phyloP scores from a whole-genome alignment of 1,140 invertebrate genomes.

The Rhynchophorus ferrugineus region DNA sequence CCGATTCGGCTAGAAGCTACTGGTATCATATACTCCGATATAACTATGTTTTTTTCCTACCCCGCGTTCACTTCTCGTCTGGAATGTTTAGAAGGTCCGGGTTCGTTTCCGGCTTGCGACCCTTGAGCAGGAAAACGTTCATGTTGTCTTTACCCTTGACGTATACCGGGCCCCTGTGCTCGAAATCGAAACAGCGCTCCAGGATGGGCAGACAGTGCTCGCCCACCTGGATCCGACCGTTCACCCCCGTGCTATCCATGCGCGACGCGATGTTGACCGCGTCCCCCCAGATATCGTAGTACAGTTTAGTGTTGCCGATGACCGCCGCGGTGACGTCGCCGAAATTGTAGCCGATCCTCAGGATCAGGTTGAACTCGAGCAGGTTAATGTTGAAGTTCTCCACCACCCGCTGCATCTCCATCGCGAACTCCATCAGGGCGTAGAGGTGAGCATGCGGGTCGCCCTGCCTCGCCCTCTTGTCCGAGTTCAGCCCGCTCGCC shows the following conservation, averaged over 20 bases:
- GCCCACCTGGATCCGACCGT: conserved; percentile 79
- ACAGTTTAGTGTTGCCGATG: conserved; percentile 91
- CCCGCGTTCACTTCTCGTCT: no score
- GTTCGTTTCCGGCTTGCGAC: conserved; percentile 4
- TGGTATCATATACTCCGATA: not conserved
- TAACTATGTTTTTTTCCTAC: no score
- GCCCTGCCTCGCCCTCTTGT: conserved; percentile 51
- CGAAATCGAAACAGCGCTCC: conserved; percentile 63
- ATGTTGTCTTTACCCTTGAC: conserved; percentile 95
- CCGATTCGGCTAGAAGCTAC: not conserved
- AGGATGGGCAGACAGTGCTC: conserved; percentile 63
- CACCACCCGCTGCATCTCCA: conserved; percentile 80
- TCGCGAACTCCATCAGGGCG: conserved; percentile 80
- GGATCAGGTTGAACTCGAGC: conserved; percentile 81
- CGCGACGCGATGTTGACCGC: conserved; percentile 94
- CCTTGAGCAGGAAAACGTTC: conserved; percentile 70
- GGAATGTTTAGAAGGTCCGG: conserved; percentile 5
- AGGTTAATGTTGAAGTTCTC: conserved; percentile 83
- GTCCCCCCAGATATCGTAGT: conserved; percentile 98
- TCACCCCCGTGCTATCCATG: conserved; percentile 89
- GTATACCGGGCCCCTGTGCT: conserved; percentile 77
- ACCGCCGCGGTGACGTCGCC: conserved; percentile 94
- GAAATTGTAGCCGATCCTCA: conserved; percentile 76
- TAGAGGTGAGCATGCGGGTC: conserved; percentile 72
- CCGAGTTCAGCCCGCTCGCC: conserved; percentile 84